Conservation (phyloP, 2,113 vertebrate species). For the Syrrhaptes paradoxus region DNA sequence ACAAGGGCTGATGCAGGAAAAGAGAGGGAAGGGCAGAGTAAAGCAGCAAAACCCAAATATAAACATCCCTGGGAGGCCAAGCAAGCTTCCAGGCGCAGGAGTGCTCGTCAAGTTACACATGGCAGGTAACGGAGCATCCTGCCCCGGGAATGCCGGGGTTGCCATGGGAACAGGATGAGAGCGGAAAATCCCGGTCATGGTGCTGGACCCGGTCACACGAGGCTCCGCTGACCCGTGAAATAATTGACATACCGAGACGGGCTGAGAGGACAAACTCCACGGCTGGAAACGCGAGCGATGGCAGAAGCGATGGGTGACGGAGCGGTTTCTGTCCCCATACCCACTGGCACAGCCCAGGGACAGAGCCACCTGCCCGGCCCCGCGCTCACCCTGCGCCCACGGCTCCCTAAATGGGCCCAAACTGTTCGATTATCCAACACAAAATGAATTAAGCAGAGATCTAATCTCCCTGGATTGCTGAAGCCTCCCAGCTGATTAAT, state of each 20-base stretch:
- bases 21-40: neutral
- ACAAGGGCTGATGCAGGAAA: neutral
- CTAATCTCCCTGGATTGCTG: neutral
- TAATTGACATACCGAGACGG: neutral
- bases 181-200: neutral
- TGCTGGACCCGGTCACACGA: accelerated
- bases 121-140: neutral
- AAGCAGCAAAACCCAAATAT: neutral
- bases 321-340: accelerated
- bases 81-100: neutral
- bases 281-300: accelerated
- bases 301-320: neutral
- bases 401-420: neutral
- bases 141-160: neutral
- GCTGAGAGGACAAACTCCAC: neutral
- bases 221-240: neutral
- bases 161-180: slow-evolving; percentile 36
- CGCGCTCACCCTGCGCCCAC: accelerated
- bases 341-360: accelerated
- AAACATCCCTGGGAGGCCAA: neutral
- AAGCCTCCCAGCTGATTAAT: neutral
- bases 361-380: neutral
- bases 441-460: neutral
- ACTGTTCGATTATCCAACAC: neutral
- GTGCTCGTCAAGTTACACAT: neutral